phyloP scores from a whole-genome alignment of 2,797 vertebrate species.

The Pteropus rufus region DNA sequence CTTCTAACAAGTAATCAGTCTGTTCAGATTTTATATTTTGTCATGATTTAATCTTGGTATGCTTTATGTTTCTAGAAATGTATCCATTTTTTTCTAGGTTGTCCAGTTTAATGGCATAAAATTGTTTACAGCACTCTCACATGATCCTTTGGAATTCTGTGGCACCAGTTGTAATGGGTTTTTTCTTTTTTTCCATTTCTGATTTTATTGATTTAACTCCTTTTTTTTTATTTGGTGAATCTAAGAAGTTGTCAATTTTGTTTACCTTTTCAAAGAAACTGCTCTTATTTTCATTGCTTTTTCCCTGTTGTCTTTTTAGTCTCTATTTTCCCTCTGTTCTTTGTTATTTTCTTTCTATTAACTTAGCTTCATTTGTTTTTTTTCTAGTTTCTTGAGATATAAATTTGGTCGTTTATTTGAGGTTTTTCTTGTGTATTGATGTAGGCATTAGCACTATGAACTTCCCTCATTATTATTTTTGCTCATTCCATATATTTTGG shows the following conservation, averaged over 20 bases:
- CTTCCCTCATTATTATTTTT: background rate
- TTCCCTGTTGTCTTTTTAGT: background rate
- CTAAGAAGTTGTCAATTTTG: background rate
- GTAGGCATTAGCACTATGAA: background rate
- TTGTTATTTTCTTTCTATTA: background rate
- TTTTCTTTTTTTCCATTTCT: background rate
- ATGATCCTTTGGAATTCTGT: background rate
- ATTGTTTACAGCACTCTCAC: background rate
- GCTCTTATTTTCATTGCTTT: background rate
- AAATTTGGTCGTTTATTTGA: background rate
- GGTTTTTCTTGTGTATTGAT: background rate
- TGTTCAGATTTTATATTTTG: background rate
- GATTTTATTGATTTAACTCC: background rate
- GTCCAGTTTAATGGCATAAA: background rate
- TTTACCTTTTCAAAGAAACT: background rate
- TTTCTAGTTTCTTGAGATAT: background rate
- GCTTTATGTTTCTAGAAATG: background rate
- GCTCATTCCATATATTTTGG: background rate
- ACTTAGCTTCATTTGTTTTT: background rate
- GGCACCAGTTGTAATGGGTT: background rate
- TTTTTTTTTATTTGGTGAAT: background rate
- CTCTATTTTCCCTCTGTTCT: background rate
- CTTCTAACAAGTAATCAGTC: too few relatives aligned
- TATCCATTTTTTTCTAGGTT: background rate
- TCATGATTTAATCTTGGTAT: background rate